Evolutionary conservation across 30 jellyfish, hydroid and myxozoan genomes (phyloP), one percentile per base, ranked within the genome.

Genomic region (Mastigias papua): DNA sequence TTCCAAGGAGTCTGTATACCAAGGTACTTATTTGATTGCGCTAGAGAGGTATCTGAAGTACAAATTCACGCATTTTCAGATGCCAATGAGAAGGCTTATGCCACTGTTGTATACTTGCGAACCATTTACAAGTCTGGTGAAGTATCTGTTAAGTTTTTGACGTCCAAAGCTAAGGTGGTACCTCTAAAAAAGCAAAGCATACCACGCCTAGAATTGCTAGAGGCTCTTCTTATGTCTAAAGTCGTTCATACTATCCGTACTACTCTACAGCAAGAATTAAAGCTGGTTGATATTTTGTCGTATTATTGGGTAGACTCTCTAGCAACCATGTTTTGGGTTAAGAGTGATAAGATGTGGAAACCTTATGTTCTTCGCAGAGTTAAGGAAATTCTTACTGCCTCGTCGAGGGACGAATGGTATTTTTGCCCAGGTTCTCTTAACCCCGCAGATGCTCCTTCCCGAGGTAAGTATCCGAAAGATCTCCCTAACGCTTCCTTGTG

Each of bases 21-120:
- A 21, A 32, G 87, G 3, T 76, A 11, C 54, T 20, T 76, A 20
- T 76, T 76, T 49, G 31, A 48, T 21, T n/a, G 54, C 48, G 87
- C 80, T 20, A 76, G 22, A 11, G n/a, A 27, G 33, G 75, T 76
- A 21, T 22, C 26, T 21, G n/a, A 54, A 29, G 37, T 76, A 46
- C 49, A 76, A 76, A 34, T 76, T 25, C 87, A 76, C 48, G 75
- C 48, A 10, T 76, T 76, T 48, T 76, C 87, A n/a, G 87, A 50
- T 76, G 87, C 87, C 48, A 76, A 80, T 76, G 87, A 76, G 80
- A 76, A 34, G 42, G 87, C 75, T 20, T 76, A 76, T 32, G 87
- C 75, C 15, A 21, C 48, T 25, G 50, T 76, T 76, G 73, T 76
- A 27, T 76, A 76, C 27, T 48, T 76, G 8, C 87, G 75, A 30